phyloP scores from a whole-genome alignment of 2,888 invertebrate species.

The Leptopterna dolabrata region DNA sequence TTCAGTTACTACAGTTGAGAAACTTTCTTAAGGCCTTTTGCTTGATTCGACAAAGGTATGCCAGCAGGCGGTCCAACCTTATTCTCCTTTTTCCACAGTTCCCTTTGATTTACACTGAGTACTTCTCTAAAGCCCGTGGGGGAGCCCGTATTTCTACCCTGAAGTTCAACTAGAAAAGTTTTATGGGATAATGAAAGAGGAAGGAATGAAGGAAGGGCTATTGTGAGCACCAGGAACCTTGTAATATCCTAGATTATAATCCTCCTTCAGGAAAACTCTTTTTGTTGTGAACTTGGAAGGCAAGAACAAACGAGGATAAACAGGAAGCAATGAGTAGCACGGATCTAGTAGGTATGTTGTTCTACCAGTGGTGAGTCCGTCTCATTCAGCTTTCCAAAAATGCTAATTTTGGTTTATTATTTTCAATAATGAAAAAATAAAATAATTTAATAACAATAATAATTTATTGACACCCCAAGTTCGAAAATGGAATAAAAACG shows the following conservation, averaged over 20 bases:
- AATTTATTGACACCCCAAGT: too few relatives aligned
- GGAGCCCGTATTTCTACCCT: background rate
- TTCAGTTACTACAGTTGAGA: too few relatives aligned
- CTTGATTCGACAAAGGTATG: background rate
- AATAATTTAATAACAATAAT: too few relatives aligned
- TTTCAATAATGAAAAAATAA: too few relatives aligned
- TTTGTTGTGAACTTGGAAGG: background rate
- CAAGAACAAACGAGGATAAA: background rate
- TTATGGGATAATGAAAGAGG: background rate
- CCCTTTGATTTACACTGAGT: background rate
- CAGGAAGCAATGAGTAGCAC: background rate
- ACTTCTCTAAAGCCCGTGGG: background rate
- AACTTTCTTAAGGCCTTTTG: background rate
- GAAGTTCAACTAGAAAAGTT: constrained; percentile 1
- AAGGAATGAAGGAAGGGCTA: background rate
- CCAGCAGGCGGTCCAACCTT: background rate
- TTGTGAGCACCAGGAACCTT: constrained; percentile 7
- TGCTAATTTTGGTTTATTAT: too few relatives aligned
- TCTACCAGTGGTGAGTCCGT: background rate
- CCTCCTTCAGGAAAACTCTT: background rate
- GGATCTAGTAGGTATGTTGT: background rate
- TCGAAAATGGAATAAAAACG: too few relatives aligned
- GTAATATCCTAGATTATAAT: constrained; percentile 7
- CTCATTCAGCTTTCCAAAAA: too few relatives aligned
- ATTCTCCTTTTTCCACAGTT: background rate